Conservation (phyloP, 2,113 vertebrate genomes). For the Prolemur simus region DNA sequence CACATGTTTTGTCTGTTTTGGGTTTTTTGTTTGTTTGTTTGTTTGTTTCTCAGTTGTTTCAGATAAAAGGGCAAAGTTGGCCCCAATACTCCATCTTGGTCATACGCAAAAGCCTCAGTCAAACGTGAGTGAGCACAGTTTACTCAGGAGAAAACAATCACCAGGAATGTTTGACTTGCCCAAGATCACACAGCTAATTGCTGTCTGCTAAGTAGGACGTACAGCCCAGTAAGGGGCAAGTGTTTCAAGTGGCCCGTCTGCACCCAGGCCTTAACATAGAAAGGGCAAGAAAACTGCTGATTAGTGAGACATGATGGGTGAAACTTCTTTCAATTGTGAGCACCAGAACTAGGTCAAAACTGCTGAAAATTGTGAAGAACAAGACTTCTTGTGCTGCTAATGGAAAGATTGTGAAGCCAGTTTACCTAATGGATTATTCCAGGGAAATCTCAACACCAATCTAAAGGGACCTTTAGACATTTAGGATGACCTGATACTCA, state of each 20-base stretch:
- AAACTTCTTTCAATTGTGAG: not conserved
- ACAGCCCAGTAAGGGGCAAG: fast-evolving
- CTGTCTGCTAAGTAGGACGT: not conserved
- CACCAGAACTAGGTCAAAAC: not conserved
- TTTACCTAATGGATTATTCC: not conserved
- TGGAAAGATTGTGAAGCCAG: not conserved
- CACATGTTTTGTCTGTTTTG: too few relatives aligned
- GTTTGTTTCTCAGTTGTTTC: not conserved
- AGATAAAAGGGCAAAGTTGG: not conserved
- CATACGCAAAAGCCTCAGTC: too few relatives aligned
- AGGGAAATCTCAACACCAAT: not conserved
- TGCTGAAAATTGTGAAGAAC: not conserved
- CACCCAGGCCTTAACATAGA: not conserved
- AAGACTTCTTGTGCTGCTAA: not conserved
- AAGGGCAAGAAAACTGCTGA: not conserved
- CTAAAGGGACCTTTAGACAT: not conserved
- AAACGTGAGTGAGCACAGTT: not conserved
- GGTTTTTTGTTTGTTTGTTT: not conserved
- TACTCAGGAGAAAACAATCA: not conserved
- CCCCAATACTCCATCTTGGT: not conserved
- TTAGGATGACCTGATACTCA: not conserved
- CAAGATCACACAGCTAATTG: not conserved
- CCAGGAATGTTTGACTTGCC: too few relatives aligned
- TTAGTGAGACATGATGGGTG: not conserved
- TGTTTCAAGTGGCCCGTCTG: not conserved